A percentile compares a stretch with the other conserved stretches of the same genome.
phyloP scores from a whole-genome alignment of 2,888 invertebrate species.

The Dicycla oo region DNA sequence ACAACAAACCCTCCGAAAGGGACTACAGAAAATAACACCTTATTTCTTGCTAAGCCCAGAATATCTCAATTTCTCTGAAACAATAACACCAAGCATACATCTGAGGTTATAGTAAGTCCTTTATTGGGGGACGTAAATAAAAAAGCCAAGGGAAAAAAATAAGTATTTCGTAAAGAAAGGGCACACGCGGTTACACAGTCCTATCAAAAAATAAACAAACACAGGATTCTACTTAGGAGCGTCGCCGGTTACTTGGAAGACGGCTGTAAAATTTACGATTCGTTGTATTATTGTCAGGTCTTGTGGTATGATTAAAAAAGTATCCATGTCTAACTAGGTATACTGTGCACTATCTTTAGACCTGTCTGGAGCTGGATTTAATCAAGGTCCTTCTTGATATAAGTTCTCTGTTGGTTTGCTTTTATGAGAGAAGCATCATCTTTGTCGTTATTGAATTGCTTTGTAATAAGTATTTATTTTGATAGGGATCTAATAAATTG shows the following conservation, averaged over 20 bases:
- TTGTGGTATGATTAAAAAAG: slow-evolving; percentile 57
- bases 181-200: slow-evolving; percentile 86
- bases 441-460: background rate
- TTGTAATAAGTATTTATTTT: background rate
- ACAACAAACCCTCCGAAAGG: slow-evolving; percentile 24
- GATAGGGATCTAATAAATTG: background rate
- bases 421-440: background rate
- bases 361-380: slow-evolving; percentile 3
- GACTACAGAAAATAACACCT: slow-evolving; percentile 50
- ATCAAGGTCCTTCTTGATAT: background rate
- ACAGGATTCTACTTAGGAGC: slow-evolving; percentile 87
- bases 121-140: slow-evolving; percentile 86
- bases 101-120: slow-evolving; percentile 80
- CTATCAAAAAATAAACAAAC: slow-evolving; percentile 90
- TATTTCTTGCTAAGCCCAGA: slow-evolving; percentile 68
- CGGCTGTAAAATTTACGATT: slow-evolving; percentile 88
- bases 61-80: slow-evolving; percentile 86
- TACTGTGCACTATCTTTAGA: slow-evolving; percentile 24
- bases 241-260: slow-evolving; percentile 83
- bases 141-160: slow-evolving; percentile 74
- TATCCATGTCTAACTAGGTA: slow-evolving; percentile 56
- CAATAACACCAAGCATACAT: slow-evolving; percentile 78
- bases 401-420: background rate
- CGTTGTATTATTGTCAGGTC: slow-evolving; percentile 81
- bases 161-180: slow-evolving; percentile 82